Base-by-base conservation (phyloP, 2,797 vertebrate genomes). In the Enteromius anoplus region DNA sequence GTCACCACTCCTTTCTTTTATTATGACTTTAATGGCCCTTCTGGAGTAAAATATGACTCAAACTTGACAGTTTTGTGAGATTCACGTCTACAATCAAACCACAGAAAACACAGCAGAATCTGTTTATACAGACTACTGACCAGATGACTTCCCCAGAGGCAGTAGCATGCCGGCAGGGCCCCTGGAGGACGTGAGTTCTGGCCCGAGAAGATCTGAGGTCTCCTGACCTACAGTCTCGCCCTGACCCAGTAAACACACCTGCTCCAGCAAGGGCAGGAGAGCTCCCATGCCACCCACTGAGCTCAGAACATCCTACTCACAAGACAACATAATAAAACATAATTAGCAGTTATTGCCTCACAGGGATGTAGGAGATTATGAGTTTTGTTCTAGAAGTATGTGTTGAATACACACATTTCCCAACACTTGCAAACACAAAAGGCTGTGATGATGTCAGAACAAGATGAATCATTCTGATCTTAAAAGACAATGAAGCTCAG, bases 201-300 rank as follows among this genome's bases (percentile, higher is more conserved):
- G 97, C 1, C 97, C 98, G 80, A 98, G 93, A 29, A 98, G 92
- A 88, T 99, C 95, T 0, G 96, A 96, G 4, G 93, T 96, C 87
- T 98, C 96, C 68, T 95, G 94, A 34, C 92, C 92, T 0, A 93
- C 91, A 58, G 93, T 93, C 0, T 92, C 91, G 55, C 94, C 92
- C 6, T 93, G 94, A 90, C 96, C 95, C 0, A 91, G 91, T 84
- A 95, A 94, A 51, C 94, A 96, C 37, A 98, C 95, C 85, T 95
- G 97, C 84, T 99, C 96, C 0, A 99, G 94, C 75, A 99, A 91
- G 0, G 97, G 98, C 70, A 99, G 91, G 73, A 98, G 88, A 69
- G 94, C 95, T 0, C 95, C 96, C 88, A 98, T 95, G 0, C 98
- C 98, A 8, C 98, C 98, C 0, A 99, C 92, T 0, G 97, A 98